Percentiles rank a stretch among this genome's conserved stretches.
Evolutionary conservation across 2,113 vertebrate genomes (phyloP).

Genomic region (Zosterops pallidus): DNA sequence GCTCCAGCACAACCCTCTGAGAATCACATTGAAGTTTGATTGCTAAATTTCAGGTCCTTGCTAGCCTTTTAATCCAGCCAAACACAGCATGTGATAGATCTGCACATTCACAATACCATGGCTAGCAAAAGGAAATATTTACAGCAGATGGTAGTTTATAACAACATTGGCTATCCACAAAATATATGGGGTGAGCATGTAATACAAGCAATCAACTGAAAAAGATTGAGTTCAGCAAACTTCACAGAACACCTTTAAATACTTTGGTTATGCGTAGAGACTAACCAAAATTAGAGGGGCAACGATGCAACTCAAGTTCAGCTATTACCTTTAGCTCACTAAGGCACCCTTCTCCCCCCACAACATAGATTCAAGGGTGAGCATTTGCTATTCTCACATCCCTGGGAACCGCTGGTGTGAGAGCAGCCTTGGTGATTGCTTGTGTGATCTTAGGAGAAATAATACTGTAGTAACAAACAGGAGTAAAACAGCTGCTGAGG

Average conservation of each 20-base stretch:
- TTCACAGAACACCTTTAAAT: neutral
- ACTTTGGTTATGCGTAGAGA: neutral
- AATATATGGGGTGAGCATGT: neutral
- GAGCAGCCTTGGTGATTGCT: neutral
- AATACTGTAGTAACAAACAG: neutral
- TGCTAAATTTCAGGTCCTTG: neutral
- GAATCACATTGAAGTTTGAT: neutral
- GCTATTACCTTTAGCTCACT: neutral
- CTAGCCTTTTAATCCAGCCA: neutral
- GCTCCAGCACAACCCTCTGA: neutral
- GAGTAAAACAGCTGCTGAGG: neutral
- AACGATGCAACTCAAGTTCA: neutral
- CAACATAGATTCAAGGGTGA: neutral
- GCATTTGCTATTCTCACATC: neutral
- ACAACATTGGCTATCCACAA: neutral
- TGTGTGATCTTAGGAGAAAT: neutral
- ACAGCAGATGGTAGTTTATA: neutral
- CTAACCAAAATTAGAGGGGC: neutral
- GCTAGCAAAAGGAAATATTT: neutral
- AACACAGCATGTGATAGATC: neutral
- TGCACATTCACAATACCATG: neutral
- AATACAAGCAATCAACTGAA: neutral
- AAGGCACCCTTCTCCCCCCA: neutral
- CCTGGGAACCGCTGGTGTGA: neutral
- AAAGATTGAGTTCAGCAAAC: neutral